Evolutionary conservation across 1,140 invertebrate species (phyloP).

Genomic region (Ceratina australensis): DNA sequence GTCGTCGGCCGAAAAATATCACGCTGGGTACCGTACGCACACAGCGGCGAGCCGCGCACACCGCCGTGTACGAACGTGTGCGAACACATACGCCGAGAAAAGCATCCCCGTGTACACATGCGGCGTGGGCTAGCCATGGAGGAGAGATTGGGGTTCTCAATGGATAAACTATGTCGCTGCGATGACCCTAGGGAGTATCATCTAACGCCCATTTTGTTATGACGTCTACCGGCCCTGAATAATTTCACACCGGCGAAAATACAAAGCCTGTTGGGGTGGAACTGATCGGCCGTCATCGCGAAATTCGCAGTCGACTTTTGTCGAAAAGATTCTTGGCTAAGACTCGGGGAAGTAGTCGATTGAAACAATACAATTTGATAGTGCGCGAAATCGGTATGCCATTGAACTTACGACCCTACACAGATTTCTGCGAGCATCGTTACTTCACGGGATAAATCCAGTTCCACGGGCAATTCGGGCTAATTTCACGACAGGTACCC

Average conservation of each 20-base stretch:
- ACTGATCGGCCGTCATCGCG: slow-evolving; percentile 5
- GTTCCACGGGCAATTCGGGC: slow-evolving; percentile 73
- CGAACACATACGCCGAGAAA: slow-evolving; percentile 46
- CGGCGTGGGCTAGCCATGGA: slow-evolving; percentile 35
- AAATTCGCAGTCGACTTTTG: not conserved
- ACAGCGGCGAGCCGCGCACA: not conserved
- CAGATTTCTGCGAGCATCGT: slow-evolving; percentile 44
- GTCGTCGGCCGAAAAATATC: slow-evolving; percentile 71
- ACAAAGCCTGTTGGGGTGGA: slow-evolving; percentile 2
- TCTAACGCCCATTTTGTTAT: slow-evolving; percentile 79
- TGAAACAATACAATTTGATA: not conserved
- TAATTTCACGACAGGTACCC: slow-evolving; percentile 76
- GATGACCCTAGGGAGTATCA: slow-evolving; percentile 76
- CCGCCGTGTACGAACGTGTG: slow-evolving; percentile 18
- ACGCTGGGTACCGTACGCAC: slow-evolving; percentile 56
- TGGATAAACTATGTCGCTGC: slow-evolving; percentile 79
- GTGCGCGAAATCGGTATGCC: not conserved
- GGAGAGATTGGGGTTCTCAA: slow-evolving; percentile 71
- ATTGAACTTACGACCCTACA: not conserved
- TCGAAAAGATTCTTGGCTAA: not conserved
- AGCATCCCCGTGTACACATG: slow-evolving; percentile 58
- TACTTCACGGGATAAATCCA: slow-evolving; percentile 68
- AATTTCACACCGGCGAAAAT: slow-evolving; percentile 61
- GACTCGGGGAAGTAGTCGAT: not conserved
- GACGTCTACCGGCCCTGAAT: slow-evolving; percentile 70